Conservation (phyloP, 2,797 vertebrate species). For the Mareca strepera region DNA sequence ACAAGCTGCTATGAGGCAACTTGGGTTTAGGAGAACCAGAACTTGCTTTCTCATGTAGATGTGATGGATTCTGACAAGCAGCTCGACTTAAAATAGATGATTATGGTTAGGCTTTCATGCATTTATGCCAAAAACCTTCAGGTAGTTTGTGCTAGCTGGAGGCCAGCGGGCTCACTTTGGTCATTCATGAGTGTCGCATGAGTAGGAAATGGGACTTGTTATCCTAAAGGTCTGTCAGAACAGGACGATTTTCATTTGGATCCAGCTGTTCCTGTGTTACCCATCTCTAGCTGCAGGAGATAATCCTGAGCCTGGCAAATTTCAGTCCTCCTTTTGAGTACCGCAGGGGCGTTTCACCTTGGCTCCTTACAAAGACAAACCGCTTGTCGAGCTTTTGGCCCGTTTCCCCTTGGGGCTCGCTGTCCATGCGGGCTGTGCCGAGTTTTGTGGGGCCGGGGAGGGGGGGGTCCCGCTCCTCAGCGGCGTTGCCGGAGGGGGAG, state of each 20-base stretch:
- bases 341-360: background rate
- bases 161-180: background rate
- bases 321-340: background rate
- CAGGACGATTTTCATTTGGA: background rate
- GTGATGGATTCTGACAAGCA: background rate
- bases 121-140: background rate
- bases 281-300: no score
- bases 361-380: background rate
- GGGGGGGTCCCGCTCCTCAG: no score
- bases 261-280: background rate
- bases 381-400: background rate
- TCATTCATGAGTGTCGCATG: fast-evolving
- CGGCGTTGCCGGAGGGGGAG: no score
- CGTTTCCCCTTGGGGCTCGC: background rate
- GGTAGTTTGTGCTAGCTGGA: background rate
- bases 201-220: background rate
- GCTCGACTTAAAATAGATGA: background rate
- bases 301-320: background rate
- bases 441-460: no score
- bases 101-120: background rate
- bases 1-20: fast-evolving
- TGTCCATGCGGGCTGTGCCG: no score
- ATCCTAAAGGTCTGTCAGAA: background rate
- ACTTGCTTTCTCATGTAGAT: background rate
- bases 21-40: background rate